Base-by-base conservation (phyloP, 2,888 invertebrate genomes). In the Rhamnusium bicolor region DNA sequence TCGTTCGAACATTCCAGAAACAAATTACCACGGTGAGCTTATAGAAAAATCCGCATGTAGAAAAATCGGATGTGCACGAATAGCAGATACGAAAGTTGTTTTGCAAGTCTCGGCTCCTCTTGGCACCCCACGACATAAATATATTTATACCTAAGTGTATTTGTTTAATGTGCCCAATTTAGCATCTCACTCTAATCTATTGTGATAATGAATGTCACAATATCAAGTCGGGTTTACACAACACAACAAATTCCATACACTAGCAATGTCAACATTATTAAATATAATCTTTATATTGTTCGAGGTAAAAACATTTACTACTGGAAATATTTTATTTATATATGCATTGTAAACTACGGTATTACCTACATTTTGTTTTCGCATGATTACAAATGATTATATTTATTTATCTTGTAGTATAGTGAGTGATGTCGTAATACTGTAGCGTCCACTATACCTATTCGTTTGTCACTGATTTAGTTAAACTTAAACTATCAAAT, bases 161-260 rank as follows among this genome's bases (percentile, higher is more conserved):
- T 63, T 74, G 74, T 80, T 79, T 75, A 77, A 80, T 78, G 73
- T 77, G 77, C 74, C 73, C 78, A 76, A 80, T 75, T 80, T 79
- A 71, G 76, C 80, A 76, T 79, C 81, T 77, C 80, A 72, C 77
- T 80, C 69, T 78, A 79, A 78, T 80, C 79, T 78, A 79, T 75
- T 75, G 78, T 76, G 75, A 76, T 79, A 79, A 79, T 77, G 74
- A 76, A 79, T 80, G 79, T 81, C 81, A 82, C 79, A 77, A 78
- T 29, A 29, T 53, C 47, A 53, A 77, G 74, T 77, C 74, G 62
- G 74, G 56, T 77, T 79, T 73, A 77, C 76, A 78, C 75, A 69
- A 61, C 40, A 69, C 29, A 66, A 73, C 46, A 56, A n/a, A 62
- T 67, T 73, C 54, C 58, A 47, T 54, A 47, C 56, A 19, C 53